Base-by-base conservation (phyloP, 2,797 vertebrate species). In the Pampus argenteus region DNA sequence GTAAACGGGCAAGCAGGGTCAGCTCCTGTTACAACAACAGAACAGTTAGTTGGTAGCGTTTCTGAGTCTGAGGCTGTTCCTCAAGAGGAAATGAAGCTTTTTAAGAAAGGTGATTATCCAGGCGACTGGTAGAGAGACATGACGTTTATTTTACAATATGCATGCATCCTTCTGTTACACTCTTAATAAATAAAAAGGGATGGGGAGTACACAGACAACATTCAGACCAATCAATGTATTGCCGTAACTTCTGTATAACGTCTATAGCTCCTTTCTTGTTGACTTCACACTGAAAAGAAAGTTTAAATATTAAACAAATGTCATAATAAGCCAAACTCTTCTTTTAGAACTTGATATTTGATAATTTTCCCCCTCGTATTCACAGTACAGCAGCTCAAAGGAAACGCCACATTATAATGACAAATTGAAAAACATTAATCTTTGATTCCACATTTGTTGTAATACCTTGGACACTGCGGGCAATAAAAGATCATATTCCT, bases 1-100 rank as follows among this genome's bases (percentile, higher is more conserved):
- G 82, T 29, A 98, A 88, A 49, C 79, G 81, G 72, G 93, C 82
- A 57, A 98, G 93, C 47, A 87, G 74, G 34, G 95, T 95, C 69
- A 98, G 89, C 79, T 97, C 96, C 97, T 98, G 76, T 82, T 88
- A 86, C 81, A 87, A 57, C 20, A 75, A 57, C 45, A 74, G 17
- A 70, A 59, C 23, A 69, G 38, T 49, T 29, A 67, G 28, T 71
- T 4, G 11, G 7, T 2, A 23, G 59, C 25, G n/a, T 22, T 66
- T 78, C 26, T 62, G 7, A 31, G 31, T 10, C 10, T n/a, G 17
- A 65, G 6, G 4, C 13, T 36, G 5, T 23, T 36, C 31, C 5
- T 18, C 49, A 36, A 52, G 1, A 51, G 6, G 3, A 22, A 23
- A 74, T 20, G 3, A 38, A 34, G 9, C 4, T 23, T 45, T 42